phyloP scores from a whole-genome alignment of 2,113 vertebrate genomes.

The Syngnathus typhle region DNA sequence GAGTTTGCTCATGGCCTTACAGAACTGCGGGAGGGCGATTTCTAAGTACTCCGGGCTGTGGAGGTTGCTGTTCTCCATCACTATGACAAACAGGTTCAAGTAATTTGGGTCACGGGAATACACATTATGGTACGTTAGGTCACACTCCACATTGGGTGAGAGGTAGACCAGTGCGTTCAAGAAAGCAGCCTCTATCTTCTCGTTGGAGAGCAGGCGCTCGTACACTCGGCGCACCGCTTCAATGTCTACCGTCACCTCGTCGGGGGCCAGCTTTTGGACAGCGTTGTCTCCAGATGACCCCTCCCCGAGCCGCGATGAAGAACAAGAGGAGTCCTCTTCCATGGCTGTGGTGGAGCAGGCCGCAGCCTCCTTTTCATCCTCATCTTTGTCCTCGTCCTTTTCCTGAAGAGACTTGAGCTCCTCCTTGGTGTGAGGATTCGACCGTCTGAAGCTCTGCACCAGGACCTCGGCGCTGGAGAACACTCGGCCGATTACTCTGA shows the following conservation, averaged over 20 bases:
- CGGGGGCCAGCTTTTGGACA: slow-evolving; percentile 79
- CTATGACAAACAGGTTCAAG: slow-evolving; percentile 95
- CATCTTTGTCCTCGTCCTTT: slow-evolving; percentile 96
- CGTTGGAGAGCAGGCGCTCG: slow-evolving; percentile 85
- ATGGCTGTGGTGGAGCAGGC: slow-evolving; percentile 78
- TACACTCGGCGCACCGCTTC: slow-evolving; percentile 94
- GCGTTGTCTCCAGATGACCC: slow-evolving; percentile 80
- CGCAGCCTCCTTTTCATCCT: slow-evolving; percentile 91
- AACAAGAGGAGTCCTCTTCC: slow-evolving; percentile 82
- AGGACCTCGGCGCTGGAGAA: slow-evolving; percentile 94
- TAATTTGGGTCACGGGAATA: slow-evolving; percentile 94
- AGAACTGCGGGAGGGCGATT: slow-evolving; percentile 93
- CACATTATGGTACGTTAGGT: slow-evolving; percentile 96
- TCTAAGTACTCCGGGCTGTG: slow-evolving; percentile 98
- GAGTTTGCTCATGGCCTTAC: slow-evolving; percentile 98
- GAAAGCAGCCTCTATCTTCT: slow-evolving; percentile 96
- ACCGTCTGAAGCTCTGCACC: slow-evolving; percentile 91
- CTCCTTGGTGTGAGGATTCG: slow-evolving; percentile 92
- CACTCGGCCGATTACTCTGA: slow-evolving; percentile 90
- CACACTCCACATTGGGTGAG: slow-evolving; percentile 96
- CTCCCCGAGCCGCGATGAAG: slow-evolving; percentile 69
- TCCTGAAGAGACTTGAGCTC: slow-evolving; percentile 94
- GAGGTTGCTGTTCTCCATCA: slow-evolving; percentile 98
- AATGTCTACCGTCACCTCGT: slow-evolving; percentile 94
- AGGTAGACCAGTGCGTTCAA: slow-evolving; percentile 97